Conservation (phyloP, 2,888 invertebrate species). For the Uropetala carovei region DNA sequence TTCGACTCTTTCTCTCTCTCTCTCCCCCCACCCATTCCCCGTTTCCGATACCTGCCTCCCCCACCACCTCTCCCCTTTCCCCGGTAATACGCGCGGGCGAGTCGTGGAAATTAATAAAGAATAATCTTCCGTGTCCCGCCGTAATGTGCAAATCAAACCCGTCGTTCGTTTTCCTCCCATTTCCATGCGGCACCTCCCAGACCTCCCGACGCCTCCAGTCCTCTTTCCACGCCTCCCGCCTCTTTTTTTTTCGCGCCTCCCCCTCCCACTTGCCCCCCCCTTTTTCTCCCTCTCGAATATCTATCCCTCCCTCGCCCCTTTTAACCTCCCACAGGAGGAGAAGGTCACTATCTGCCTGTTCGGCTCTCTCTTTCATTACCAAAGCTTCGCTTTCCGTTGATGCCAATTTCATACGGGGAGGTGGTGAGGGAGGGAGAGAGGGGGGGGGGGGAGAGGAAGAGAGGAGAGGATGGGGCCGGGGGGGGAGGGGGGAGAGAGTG, state of each 20-base stretch:
- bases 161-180: not conserved
- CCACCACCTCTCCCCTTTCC: not conserved
- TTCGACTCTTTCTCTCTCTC: too few relatives aligned
- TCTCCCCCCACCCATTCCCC: not conserved
- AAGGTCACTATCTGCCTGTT: not conserved
- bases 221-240: not conserved
- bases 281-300: not conserved
- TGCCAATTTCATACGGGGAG: constrained; percentile 53
- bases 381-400: constrained; percentile 54
- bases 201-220: not conserved
- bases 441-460: not conserved
- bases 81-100: constrained; percentile 11
- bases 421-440: not conserved
- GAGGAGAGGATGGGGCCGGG: not conserved
- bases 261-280: not conserved
- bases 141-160: constrained; percentile 20
- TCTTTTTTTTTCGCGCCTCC: constrained; percentile 22
- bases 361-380: constrained; percentile 55
- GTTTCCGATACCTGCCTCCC: not conserved
- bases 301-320: too few relatives aligned
- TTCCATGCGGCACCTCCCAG: constrained; percentile 3
- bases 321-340: constrained; percentile 33
- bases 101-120: constrained; percentile 40
- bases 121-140: constrained; percentile 22
- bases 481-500: not conserved